A percentile compares a stretch with the other conserved stretches of the same genome.
Evolutionary conservation across 2,797 vertebrate genomes (phyloP).

Genomic region (Tadarida brasiliensis): DNA sequence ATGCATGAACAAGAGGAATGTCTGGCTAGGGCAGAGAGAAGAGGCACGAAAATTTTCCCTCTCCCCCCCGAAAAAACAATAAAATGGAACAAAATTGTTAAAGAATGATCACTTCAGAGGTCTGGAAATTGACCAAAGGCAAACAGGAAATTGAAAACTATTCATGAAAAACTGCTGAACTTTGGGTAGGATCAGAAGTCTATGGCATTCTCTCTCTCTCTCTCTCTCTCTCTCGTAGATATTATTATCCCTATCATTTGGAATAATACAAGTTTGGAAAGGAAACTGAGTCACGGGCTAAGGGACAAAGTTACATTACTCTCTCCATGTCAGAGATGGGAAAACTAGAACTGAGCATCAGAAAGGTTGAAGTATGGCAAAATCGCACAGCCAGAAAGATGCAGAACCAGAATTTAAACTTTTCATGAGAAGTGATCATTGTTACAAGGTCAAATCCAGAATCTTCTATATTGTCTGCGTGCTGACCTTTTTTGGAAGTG

Average conservation of each 20-base stretch:
- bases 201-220: background rate
- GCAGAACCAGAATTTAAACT: background rate
- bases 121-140: conserved; percentile 2
- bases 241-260: background rate
- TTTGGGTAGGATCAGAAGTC: background rate
- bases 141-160: conserved; percentile 15
- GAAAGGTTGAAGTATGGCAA: background rate
- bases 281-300: background rate
- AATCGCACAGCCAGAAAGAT: conserved; percentile 22
- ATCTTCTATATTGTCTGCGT: background rate
- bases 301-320: background rate
- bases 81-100: background rate
- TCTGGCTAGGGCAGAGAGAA: background rate
- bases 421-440: background rate
- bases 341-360: background rate
- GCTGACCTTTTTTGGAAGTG: conserved; percentile 50
- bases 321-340: background rate
- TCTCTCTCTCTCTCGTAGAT: background rate
- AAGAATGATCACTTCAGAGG: conserved; percentile 1
- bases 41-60: background rate
- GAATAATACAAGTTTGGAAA: background rate
- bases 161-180: background rate
- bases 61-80: background rate
- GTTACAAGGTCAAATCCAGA: background rate
- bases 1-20: background rate